phyloP scores from a whole-genome alignment of 2,113 vertebrate genomes.

The Bufo gargarizans region DNA sequence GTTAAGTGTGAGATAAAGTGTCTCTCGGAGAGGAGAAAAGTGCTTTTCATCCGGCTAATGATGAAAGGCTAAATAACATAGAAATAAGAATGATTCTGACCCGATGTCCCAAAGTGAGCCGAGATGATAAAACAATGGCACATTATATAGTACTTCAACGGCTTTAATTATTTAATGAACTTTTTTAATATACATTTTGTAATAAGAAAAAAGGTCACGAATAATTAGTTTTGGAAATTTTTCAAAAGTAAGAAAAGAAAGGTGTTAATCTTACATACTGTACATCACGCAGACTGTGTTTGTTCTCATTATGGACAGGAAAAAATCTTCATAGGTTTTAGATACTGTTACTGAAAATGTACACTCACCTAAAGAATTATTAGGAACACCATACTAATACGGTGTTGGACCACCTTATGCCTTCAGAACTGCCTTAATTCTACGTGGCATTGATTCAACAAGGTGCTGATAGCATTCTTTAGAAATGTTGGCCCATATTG shows the following conservation, averaged over 20 bases:
- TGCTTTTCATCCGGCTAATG: conserved; percentile 44
- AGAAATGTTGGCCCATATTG: too few relatives aligned
- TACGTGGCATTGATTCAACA: too few relatives aligned
- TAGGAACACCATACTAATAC: too few relatives aligned
- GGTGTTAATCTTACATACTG: conserved; percentile 30
- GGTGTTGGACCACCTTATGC: too few relatives aligned
- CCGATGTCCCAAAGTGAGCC: conserved; percentile 45
- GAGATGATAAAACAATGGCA: conserved; percentile 57
- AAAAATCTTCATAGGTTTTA: conserved; percentile 27
- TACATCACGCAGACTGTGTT: conserved; percentile 19
- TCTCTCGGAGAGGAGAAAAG: conserved; percentile 51
- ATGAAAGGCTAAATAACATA: conserved; percentile 56
- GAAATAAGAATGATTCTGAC: conserved; percentile 59
- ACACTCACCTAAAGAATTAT: too few relatives aligned
- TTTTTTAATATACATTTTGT: conserved; percentile 57
- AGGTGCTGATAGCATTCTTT: too few relatives aligned
- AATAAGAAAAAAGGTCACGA: conserved; percentile 50
- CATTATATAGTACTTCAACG: conserved; percentile 53
- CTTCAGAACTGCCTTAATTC: too few relatives aligned
- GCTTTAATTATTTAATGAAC: conserved; percentile 58
- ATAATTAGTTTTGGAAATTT: conserved; percentile 57
- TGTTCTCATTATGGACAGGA: conserved; percentile 26
- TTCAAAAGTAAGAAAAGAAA: conserved; percentile 51
- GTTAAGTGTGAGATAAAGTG: conserved; percentile 61
- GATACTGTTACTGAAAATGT: not conserved